Conservation (phyloP, 2,797 vertebrate species). For the Sebastes itinus region DNA sequence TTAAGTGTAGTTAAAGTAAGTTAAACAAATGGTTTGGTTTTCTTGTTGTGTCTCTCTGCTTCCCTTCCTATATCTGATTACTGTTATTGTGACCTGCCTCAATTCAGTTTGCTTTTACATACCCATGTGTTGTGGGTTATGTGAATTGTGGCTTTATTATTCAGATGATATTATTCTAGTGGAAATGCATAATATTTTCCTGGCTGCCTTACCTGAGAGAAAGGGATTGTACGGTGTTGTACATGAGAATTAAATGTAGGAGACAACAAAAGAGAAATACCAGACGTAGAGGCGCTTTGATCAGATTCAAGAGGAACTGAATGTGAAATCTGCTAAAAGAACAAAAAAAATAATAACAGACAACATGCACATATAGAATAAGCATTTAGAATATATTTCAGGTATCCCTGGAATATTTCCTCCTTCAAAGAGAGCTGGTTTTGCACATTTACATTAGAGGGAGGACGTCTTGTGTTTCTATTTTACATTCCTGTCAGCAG, state of each 20-base stretch:
- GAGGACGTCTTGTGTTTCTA: conserved; percentile 39
- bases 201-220: conserved; percentile 14
- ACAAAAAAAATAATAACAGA: conserved; percentile 28
- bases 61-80: neutral
- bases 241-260: conserved; percentile 31
- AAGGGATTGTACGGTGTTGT: conserved; percentile 31
- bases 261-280: conserved; percentile 3
- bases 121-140: conserved; percentile 4
- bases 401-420: conserved; percentile 30
- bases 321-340: conserved; percentile 32
- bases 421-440: conserved; percentile 31
- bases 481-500: conserved; percentile 46
- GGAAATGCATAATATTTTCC: conserved; percentile 32
- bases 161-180: conserved; percentile 14
- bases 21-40: rapidly evolving
- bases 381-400: conserved; percentile 17
- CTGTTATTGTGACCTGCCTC: conserved; percentile 3
- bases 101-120: conserved; percentile 19
- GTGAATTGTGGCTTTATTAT: conserved; percentile 41
- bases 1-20: no score
- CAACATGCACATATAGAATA: conserved; percentile 16
- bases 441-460: conserved; percentile 11
- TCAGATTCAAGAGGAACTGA: conserved; percentile 36
- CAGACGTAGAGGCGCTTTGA: conserved; percentile 36
- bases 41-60: neutral